Conservation (phyloP, 2,888 invertebrate genomes). For the Mylabris sibirica region DNA sequence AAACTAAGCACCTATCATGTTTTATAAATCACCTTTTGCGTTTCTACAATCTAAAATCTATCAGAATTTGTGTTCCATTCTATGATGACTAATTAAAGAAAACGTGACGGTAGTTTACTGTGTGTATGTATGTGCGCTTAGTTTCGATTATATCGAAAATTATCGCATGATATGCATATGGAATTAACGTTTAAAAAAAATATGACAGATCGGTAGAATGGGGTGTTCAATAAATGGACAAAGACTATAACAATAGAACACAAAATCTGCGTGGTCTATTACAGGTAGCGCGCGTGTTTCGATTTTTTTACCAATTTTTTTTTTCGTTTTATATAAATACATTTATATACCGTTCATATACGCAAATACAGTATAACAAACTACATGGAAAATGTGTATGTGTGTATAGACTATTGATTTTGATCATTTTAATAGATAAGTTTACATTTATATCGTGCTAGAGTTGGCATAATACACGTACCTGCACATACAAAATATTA, state of each 20-base stretch:
- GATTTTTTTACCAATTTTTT: slow-evolving; percentile 42
- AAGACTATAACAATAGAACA: slow-evolving; percentile 51
- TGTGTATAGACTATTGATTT: slow-evolving; percentile 37
- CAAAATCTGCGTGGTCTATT: slow-evolving; percentile 53
- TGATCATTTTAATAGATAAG: slow-evolving; percentile 30
- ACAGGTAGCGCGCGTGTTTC: slow-evolving; percentile 45
- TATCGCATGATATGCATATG: slow-evolving; percentile 52
- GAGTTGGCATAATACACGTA: neutral
- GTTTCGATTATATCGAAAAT: slow-evolving; percentile 46
- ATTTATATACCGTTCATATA: neutral
- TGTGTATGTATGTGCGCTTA: slow-evolving; percentile 39
- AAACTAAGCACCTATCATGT: slow-evolving; percentile 23
- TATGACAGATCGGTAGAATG: slow-evolving; percentile 50
- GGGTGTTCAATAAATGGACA: slow-evolving; percentile 2
- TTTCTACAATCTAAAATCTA: slow-evolving; percentile 49
- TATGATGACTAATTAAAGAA: slow-evolving; percentile 54
- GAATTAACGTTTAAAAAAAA: slow-evolving; percentile 46
- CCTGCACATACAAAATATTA: neutral
- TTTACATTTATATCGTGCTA: slow-evolving; percentile 15
- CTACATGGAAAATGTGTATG: slow-evolving; percentile 31
- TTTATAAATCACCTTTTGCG: slow-evolving; percentile 40
- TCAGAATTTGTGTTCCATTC: slow-evolving; percentile 44
- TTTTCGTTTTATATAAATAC: neutral
- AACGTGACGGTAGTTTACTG: slow-evolving; percentile 45
- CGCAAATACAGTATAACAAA: neutral